Conservation (phyloP, 2,113 vertebrate genomes). For the Brachypteracias leptosomus region DNA sequence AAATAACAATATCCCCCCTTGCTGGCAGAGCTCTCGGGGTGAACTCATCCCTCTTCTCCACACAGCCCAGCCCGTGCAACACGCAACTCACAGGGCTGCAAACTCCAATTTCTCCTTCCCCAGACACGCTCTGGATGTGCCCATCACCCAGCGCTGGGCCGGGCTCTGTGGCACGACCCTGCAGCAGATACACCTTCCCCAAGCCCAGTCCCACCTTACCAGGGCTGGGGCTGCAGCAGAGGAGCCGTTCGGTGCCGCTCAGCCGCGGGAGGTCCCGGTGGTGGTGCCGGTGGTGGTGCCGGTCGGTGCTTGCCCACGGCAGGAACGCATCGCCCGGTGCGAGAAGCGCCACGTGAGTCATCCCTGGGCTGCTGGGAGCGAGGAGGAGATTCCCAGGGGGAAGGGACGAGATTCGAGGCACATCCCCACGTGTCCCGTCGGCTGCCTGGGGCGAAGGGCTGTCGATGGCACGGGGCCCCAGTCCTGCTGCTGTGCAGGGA, state of each 20-base stretch:
- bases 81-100: accelerated
- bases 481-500: neutral
- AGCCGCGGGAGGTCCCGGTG: neutral
- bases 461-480: accelerated
- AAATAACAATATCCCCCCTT: neutral
- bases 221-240: neutral
- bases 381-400: conserved; percentile 56
- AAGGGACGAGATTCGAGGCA: neutral
- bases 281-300: neutral
- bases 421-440: neutral
- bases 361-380: neutral
- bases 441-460: neutral
- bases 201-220: neutral
- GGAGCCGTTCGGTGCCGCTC: neutral
- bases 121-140: accelerated
- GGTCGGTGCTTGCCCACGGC: neutral
- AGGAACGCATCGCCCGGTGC: neutral
- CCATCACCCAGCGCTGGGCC: neutral
- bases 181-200: accelerated
- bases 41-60: accelerated
- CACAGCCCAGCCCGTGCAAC: accelerated
- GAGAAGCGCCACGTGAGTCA: neutral
- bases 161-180: accelerated
- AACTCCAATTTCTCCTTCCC: neutral
- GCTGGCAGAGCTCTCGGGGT: neutral